Conservation (phyloP, 2,113 vertebrate species). For the Alexandromys fortis region DNA sequence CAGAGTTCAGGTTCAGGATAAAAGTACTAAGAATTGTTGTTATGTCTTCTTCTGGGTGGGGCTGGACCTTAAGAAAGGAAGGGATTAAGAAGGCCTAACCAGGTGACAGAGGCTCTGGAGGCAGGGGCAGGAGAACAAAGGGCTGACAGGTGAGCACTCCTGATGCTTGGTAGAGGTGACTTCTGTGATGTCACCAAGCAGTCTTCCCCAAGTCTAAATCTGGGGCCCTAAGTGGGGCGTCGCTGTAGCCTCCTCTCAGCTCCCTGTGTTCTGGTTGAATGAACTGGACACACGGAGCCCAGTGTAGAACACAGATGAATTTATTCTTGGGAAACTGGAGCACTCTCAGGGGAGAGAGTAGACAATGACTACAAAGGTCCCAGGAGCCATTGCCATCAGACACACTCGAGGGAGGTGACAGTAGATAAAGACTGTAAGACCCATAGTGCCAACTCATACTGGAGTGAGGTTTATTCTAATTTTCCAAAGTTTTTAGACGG, state of each 20-base stretch:
- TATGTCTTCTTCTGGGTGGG: background rate
- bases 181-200: background rate
- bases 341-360: background rate
- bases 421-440: background rate
- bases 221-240: background rate
- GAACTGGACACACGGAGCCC: background rate
- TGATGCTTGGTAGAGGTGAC: background rate
- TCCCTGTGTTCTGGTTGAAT: background rate
- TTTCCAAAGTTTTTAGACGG: too few species aligned
- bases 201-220: background rate
- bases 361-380: background rate
- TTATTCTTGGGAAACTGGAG: background rate
- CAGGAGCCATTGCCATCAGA: background rate
- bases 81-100: background rate
- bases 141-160: rapidly evolving
- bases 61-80: background rate
- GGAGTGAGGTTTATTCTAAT: background rate
- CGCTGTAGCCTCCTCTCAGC: background rate
- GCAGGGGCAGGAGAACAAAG: too few species aligned
- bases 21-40: background rate
- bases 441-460: background rate
- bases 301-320: background rate
- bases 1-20: background rate
- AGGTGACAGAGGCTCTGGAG: background rate
- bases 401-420: background rate